phyloP scores from a whole-genome alignment of 92 coral and sea anemone species.

The Actinostola sp. region DNA sequence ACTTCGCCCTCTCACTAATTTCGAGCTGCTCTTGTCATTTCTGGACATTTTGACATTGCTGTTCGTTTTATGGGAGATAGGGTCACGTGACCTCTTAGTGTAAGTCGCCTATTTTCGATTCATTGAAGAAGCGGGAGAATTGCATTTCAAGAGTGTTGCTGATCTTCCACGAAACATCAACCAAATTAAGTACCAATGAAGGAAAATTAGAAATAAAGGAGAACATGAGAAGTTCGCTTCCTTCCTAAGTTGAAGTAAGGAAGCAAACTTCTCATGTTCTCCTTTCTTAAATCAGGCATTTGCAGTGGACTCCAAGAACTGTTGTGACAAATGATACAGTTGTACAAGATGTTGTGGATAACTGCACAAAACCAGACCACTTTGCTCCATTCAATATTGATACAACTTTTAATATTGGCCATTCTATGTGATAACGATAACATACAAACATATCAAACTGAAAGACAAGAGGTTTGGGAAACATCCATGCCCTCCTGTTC shows the following conservation, averaged over 20 bases:
- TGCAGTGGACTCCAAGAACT: conserved; percentile 53
- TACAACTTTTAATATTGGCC: conserved; percentile 49
- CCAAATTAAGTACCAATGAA: conserved; percentile 52
- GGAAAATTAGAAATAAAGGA: conserved; percentile 20
- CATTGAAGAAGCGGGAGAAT: conserved; percentile 47
- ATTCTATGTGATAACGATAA: conserved; percentile 47
- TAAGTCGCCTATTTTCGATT: conserved; percentile 58
- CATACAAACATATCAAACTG: conserved; percentile 44
- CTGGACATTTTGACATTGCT: too few species aligned
- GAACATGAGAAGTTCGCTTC: conserved; percentile 50
- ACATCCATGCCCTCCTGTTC: conserved; percentile 47
- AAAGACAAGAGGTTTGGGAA: conserved; percentile 31
- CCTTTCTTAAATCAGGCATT: too few species aligned
- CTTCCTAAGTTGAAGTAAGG: conserved; percentile 22
- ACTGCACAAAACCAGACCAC: conserved; percentile 35
- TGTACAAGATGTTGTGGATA: conserved; percentile 41
- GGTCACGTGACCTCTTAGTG: too few species aligned
- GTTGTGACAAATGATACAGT: conserved; percentile 37
- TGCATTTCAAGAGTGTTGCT: conserved; percentile 20
- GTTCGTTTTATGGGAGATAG: too few species aligned
- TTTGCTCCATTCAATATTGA: conserved; percentile 40
- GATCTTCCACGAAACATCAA: conserved; percentile 40
- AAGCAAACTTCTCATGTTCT: too few species aligned
- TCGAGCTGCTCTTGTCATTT: too few species aligned
- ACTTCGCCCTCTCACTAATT: too few species aligned